These are phyloP conservation scores for Gnathonemus longibarbis DNA, from an alignment of 2,113 vertebrate genomes.

Conservation along the genomic window DNA sequence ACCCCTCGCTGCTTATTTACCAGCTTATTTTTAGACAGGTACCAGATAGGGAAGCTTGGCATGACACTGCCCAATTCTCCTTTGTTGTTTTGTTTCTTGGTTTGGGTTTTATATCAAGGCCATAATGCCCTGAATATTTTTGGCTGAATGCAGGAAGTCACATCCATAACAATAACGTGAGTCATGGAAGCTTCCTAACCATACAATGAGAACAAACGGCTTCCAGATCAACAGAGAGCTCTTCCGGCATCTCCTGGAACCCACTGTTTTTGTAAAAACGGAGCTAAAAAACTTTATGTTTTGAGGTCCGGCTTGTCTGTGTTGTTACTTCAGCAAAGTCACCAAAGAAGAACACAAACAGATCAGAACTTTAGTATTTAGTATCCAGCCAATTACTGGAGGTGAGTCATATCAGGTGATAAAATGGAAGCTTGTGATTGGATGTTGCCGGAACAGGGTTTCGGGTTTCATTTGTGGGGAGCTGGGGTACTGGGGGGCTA, in stretches of 20 bases:
- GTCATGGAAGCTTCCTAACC: slow-evolving; percentile 26
- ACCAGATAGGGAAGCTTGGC: not conserved
- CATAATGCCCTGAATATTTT: slow-evolving; percentile 24
- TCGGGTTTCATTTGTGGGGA: not conserved
- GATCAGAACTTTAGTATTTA: not conserved
- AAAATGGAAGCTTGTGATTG: slow-evolving; percentile 32
- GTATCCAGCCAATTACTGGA: slow-evolving; percentile 17
- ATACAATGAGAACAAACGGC: slow-evolving; percentile 21
- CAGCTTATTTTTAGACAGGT: slow-evolving; percentile 19
- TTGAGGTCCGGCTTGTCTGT: not conserved
- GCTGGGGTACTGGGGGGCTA: not conserved
- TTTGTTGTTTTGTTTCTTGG: slow-evolving; percentile 11
- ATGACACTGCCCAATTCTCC: not conserved
- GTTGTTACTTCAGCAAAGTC: not conserved
- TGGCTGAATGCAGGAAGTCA: slow-evolving; percentile 40
- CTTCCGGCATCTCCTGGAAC: slow-evolving; percentile 6
- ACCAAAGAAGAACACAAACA: not conserved
- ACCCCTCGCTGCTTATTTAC: slow-evolving; percentile 14
- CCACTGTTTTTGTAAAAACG: slow-evolving; percentile 15
- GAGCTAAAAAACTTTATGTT: slow-evolving; percentile 2
- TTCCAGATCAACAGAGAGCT: slow-evolving; percentile 12
- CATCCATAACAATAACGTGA: not conserved
- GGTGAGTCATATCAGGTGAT: slow-evolving; percentile 23
- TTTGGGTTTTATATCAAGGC: slow-evolving; percentile 24
- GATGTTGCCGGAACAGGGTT: slow-evolving; percentile 25